Conservation (phyloP, 2,888 invertebrate genomes). For the Dromius quadrimaculatus region DNA sequence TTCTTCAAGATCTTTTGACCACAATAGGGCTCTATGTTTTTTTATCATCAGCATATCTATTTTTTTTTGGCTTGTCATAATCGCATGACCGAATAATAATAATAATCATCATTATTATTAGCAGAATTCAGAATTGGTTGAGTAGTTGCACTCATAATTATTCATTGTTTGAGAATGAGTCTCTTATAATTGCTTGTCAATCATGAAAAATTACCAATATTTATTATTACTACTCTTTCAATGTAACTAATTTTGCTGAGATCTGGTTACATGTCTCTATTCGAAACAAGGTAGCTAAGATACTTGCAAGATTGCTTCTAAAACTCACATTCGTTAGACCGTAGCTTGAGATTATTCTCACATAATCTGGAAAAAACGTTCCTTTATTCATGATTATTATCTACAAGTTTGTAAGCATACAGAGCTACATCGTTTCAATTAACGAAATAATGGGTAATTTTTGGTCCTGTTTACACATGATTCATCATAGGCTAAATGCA, state of each 20-base stretch:
- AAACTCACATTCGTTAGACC: slow-evolving; percentile 58
- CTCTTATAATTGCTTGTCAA: too few relatives aligned
- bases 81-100: too few relatives aligned
- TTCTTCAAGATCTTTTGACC: too few relatives aligned
- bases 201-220: too few relatives aligned
- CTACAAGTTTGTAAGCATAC: slow-evolving; percentile 54
- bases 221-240: slow-evolving; percentile 34
- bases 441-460: slow-evolving; percentile 50
- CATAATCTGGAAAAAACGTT: slow-evolving; percentile 57
- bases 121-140: too few relatives aligned
- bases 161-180: too few relatives aligned
- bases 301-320: slow-evolving; percentile 59
- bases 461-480: slow-evolving; percentile 55
- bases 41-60: too few relatives aligned
- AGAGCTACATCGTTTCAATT: slow-evolving; percentile 58
- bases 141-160: too few relatives aligned
- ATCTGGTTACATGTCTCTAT: slow-evolving; percentile 59
- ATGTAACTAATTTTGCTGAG: slow-evolving; percentile 58
- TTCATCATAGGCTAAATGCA: slow-evolving; percentile 61
- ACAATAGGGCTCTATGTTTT: too few relatives aligned
- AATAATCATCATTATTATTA: too few relatives aligned
- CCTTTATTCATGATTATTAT: slow-evolving; percentile 57
- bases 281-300: slow-evolving; percentile 60
- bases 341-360: slow-evolving; percentile 56
- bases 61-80: too few relatives aligned